phyloP scores from a whole-genome alignment of 2,797 vertebrate genomes.

The Argentina silus region DNA sequence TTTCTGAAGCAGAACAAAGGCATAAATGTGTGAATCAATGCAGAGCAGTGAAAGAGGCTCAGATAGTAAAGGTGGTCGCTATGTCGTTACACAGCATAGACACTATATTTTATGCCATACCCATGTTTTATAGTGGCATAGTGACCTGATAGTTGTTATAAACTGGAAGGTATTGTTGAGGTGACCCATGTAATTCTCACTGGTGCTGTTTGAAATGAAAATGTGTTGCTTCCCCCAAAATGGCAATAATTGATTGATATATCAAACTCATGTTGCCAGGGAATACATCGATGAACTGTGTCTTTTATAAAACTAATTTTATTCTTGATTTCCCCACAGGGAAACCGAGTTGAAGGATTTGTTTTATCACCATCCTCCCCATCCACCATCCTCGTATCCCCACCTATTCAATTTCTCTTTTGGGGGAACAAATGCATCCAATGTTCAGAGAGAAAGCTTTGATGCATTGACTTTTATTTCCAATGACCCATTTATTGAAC shows the following conservation, averaged over 20 bases:
- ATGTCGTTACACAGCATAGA: neutral
- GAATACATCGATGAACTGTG: constrained; percentile 39
- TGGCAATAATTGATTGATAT: constrained; percentile 18
- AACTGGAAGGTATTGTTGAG: constrained; percentile 21
- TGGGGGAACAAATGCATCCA: constrained; percentile 44
- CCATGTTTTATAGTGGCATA: constrained; percentile 16
- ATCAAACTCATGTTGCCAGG: constrained; percentile 38
- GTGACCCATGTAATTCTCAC: constrained; percentile 23
- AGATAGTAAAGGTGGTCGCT: constrained; percentile 32
- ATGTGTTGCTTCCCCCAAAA: constrained; percentile 18
- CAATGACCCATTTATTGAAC: constrained; percentile 60
- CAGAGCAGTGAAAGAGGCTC: constrained; percentile 22
- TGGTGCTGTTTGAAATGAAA: constrained; percentile 28
- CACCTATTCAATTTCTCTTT: constrained; percentile 20
- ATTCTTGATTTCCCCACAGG: constrained; percentile 49
- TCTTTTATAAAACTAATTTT: constrained; percentile 51
- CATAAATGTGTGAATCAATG: constrained; percentile 57
- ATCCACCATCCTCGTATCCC: constrained; percentile 9
- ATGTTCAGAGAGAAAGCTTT: constrained; percentile 45
- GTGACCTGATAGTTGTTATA: constrained; percentile 17
- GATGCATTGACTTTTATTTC: constrained; percentile 59
- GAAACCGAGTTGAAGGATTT: constrained; percentile 50
- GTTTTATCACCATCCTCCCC: constrained; percentile 42
- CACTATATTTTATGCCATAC: constrained; percentile 5
- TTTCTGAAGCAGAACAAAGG: constrained; percentile 67